Percentiles rank a stretch among this genome's conserved stretches.
Conservation (phyloP, 2,888 invertebrate genomes). For the Orthonychiurus folsomi region DNA sequence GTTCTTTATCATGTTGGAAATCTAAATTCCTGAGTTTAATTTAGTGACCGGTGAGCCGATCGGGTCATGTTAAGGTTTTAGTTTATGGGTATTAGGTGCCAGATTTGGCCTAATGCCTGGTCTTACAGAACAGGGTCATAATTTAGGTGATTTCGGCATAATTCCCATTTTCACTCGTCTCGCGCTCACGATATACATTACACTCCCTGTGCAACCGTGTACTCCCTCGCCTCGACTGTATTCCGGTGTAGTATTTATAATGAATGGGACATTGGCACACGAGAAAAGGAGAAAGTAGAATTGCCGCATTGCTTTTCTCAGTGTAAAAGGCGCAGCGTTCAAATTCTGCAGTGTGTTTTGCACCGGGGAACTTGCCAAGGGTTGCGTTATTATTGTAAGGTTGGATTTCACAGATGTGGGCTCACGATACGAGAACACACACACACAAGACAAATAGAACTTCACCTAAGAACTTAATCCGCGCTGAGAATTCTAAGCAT, state of each 20-base stretch:
- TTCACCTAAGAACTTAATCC: conserved; percentile 1
- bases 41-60: neutral
- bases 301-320: too few relatives aligned
- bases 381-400: neutral
- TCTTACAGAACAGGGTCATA: neutral
- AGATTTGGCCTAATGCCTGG: neutral
- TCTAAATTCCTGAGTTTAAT: neutral
- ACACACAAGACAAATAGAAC: neutral
- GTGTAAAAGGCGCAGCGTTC: neutral
- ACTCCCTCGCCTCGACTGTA: too few relatives aligned
- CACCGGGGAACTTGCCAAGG: too few relatives aligned
- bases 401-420: neutral
- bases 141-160: neutral
- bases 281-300: neutral
- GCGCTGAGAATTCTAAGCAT: neutral
- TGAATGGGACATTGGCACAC: neutral
- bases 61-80: neutral
- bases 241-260: neutral
- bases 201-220: too few relatives aligned
- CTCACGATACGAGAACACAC: neutral
- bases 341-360: neutral
- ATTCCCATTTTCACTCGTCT: neutral
- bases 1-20: neutral
- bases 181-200: too few relatives aligned
- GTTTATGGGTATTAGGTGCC: neutral